Base-by-base conservation (phyloP, 1,140 invertebrate species). In the Drosophila sp. region DNA sequence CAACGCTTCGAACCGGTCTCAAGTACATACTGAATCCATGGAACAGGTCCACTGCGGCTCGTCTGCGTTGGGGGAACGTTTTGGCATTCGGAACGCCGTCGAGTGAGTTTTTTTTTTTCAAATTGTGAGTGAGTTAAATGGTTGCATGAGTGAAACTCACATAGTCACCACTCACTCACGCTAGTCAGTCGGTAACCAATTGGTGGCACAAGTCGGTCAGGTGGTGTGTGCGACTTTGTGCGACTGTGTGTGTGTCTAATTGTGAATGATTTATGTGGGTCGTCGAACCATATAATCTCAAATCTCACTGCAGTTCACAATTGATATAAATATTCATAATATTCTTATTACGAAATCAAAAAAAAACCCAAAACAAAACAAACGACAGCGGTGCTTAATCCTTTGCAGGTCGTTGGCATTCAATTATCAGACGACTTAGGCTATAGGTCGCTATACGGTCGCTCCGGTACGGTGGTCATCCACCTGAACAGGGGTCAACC, bases 191-290 rank as follows among this genome's bases (percentile, higher is more conserved):
- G 10, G 35, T 25, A 25, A 47, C 44, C 44, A 47, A 47, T 50
- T 50, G 44, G 44, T 50, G 44, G 23, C 11, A 50, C 44, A 76
- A 76, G 72, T 76, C 72, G 72, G 73, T 76, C 73, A 76, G 80
- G 62, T 66, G 80, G 47, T 71, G 69, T 65, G 57, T 61, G 50
- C 62, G 79, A 55, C 72, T 68, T 35, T 80, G 71, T 72, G 44
- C 66, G 66, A 17, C 17, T 84, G 80, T 71, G 71, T 86, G 79
- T 80, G 83, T 80, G 75, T 87, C 83, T 87, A 87, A 87, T 87
- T 87, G 79, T 87, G 70, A 87, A 87, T 87, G 83, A 87, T 87
- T 87, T 87, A 87, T 87, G 80, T 89, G 84, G 83, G 83, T 83
- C 83, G 78, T 77, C 60, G 7, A 8, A 73, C 11, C 38, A 47